A percentile compares a stretch with the other conserved stretches of the same genome.
These are phyloP conservation scores for Hyles vespertilio DNA, from an alignment of 1,140 invertebrate species.

Conservation along the genomic window DNA sequence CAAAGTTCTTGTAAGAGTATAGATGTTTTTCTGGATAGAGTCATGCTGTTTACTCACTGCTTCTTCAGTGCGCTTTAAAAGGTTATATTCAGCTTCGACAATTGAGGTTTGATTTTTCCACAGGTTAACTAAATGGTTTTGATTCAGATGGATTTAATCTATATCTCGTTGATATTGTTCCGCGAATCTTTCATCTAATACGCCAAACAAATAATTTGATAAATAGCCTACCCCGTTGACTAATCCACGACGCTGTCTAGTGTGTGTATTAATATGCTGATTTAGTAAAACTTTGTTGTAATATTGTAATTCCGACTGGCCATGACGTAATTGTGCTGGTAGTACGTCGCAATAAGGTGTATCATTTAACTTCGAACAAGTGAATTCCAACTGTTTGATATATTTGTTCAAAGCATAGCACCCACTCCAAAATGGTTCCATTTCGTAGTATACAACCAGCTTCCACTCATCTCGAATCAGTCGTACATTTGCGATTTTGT, in stretches of 20 bases:
- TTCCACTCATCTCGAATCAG: slow-evolving; percentile 18
- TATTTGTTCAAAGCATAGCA: slow-evolving; percentile 6
- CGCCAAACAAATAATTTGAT: neutral
- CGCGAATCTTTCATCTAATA: slow-evolving; percentile 1
- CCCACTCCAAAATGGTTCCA: slow-evolving; percentile 15
- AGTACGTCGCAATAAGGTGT: slow-evolving; percentile 9
- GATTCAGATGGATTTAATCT: neutral
- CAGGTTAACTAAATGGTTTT: slow-evolving; percentile 5
- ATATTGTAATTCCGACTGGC: slow-evolving; percentile 9
- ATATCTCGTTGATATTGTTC: slow-evolving; percentile 11
- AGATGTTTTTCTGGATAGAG: slow-evolving; percentile 3
- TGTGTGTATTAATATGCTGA: slow-evolving; percentile 6
- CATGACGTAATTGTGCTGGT: slow-evolving; percentile 11
- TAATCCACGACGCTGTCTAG: slow-evolving; percentile 7
- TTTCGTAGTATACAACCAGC: slow-evolving; percentile 16
- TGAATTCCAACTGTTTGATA: slow-evolving; percentile 9
- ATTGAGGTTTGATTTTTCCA: slow-evolving; percentile 18
- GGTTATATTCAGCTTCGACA: slow-evolving; percentile 11
- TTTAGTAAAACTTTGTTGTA: slow-evolving; percentile 12
- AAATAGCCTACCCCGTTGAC: slow-evolving; percentile 7
- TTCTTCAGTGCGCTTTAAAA: slow-evolving; percentile 11
- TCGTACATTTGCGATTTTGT: slow-evolving; percentile 13
- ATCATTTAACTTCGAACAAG: slow-evolving; percentile 2
- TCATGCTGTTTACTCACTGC: slow-evolving; percentile 11
- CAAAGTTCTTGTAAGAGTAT: neutral